phyloP scores from a whole-genome alignment of 2,888 invertebrate species.

The Osmoderma eremita region DNA sequence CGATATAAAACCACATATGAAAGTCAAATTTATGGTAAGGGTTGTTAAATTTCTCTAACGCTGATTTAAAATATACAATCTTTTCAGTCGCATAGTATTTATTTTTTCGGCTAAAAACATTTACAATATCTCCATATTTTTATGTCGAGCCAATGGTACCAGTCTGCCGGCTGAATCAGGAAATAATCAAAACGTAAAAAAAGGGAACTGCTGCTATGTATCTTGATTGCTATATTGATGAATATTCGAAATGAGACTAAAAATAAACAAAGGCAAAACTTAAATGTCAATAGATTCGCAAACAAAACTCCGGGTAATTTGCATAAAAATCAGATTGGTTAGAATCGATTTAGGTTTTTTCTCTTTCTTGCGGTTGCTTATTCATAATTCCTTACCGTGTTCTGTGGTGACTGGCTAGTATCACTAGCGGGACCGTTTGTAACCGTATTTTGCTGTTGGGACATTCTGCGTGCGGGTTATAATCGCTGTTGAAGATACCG shows the following conservation, averaged over 20 bases:
- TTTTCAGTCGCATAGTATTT: too few species aligned
- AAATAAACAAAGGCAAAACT: neutral
- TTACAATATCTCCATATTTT: too few species aligned
- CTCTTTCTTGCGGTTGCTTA: neutral
- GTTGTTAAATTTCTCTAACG: too few species aligned
- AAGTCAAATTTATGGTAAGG: too few species aligned
- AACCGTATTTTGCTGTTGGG: slow-evolving; percentile 45
- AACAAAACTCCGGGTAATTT: neutral
- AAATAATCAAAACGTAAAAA: too few species aligned
- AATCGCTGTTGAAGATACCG: slow-evolving; percentile 20
- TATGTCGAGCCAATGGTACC: neutral
- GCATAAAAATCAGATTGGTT: slow-evolving; percentile 21
- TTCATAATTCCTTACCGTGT: slow-evolving; percentile 36
- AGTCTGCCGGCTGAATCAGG: neutral
- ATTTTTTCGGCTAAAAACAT: too few species aligned
- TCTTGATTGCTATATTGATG: neutral
- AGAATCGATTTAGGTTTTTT: neutral
- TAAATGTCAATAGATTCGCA: neutral
- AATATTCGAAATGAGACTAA: neutral
- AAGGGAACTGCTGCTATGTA: too few species aligned
- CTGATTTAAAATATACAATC: too few species aligned
- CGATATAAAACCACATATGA: too few species aligned
- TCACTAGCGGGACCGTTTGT: slow-evolving; percentile 46
- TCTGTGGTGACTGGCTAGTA: slow-evolving; percentile 32
- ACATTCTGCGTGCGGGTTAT: slow-evolving; percentile 44